A percentile compares a stretch with the other conserved stretches of the same genome.
These are phyloP conservation scores for Drosophila falleni DNA, from an alignment of 2,888 invertebrate genomes.

Conservation along the genomic window DNA sequence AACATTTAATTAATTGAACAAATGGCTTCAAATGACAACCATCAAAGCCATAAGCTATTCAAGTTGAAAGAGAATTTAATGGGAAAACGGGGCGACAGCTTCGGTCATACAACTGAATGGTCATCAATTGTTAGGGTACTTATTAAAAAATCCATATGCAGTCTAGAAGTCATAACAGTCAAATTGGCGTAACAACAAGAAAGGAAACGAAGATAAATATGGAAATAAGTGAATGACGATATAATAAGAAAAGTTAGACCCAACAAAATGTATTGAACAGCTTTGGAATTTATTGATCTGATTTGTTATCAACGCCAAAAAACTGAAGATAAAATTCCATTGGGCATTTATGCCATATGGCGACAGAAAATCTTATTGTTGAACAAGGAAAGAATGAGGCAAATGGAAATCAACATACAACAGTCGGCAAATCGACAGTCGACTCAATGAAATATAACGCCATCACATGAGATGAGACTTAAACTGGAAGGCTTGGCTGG, in stretches of 20 bases:
- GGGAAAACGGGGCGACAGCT: conserved; percentile 3
- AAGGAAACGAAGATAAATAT: conserved; percentile 33
- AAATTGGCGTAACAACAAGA: not conserved
- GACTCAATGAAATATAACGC: conserved; percentile 54
- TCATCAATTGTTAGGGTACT: conserved; percentile 19
- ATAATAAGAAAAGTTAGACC: conserved; percentile 37
- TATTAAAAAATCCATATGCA: conserved; percentile 16
- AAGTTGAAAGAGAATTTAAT: conserved; percentile 3
- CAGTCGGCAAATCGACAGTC: conserved; percentile 3
- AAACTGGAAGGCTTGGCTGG: conserved; percentile 28
- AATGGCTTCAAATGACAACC: conserved; percentile 34
- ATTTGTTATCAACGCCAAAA: conserved; percentile 13
- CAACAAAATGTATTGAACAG: conserved; percentile 29
- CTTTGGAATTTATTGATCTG: conserved; percentile 10
- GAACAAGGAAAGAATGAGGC: conserved; percentile 24
- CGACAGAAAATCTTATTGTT: conserved; percentile 45
- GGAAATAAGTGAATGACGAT: conserved; percentile 51
- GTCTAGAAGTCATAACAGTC: conserved; percentile 28
- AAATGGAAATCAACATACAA: conserved; percentile 28
- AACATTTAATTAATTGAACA: conserved; percentile 53
- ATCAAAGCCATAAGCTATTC: not conserved
- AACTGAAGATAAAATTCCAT: conserved; percentile 28
- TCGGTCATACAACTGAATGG: conserved; percentile 27
- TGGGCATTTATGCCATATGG: conserved; percentile 45
- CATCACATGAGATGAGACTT: conserved; percentile 26